Conservation (phyloP, 2,888 invertebrate genomes). For the Unio delphinus region DNA sequence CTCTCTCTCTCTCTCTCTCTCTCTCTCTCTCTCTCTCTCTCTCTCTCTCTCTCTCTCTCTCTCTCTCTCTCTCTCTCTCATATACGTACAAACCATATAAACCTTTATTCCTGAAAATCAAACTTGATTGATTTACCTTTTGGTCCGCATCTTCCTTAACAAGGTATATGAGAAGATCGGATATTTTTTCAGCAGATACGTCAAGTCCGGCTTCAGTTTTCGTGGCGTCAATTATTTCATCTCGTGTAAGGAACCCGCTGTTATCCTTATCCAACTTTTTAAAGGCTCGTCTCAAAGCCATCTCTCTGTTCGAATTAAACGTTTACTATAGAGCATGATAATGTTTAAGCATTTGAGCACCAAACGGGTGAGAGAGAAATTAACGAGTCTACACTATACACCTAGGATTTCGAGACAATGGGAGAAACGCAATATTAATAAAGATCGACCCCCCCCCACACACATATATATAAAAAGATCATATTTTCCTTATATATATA, state of each 20-base stretch:
- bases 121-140: constrained; percentile 24
- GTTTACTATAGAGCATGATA: not conserved
- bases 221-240: constrained; percentile 49
- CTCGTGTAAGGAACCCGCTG: constrained; percentile 53
- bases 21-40: constrained; percentile 1
- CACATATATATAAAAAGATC: too few relatives aligned
- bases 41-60: constrained; percentile 7
- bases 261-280: constrained; percentile 51
- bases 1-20: not conserved
- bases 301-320: constrained; percentile 36
- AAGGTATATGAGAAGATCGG: constrained; percentile 48
- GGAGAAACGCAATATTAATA: too few relatives aligned
- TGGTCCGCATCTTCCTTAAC: constrained; percentile 36
- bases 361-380: too few relatives aligned
- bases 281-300: constrained; percentile 53
- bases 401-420: too few relatives aligned
- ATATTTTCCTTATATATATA: too few relatives aligned
- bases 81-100: too few relatives aligned
- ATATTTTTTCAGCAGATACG: constrained; percentile 48
- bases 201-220: constrained; percentile 44
- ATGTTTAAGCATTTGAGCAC: not conserved
- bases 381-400: too few relatives aligned
- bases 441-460: too few relatives aligned
- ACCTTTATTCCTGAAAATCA: too few relatives aligned
- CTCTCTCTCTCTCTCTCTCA: constrained; percentile 5